A percentile compares a stretch with the other conserved stretches of the same genome.
Evolutionary conservation across 2,888 invertebrate genomes (phyloP).

Genomic region (Eilema griseolum): DNA sequence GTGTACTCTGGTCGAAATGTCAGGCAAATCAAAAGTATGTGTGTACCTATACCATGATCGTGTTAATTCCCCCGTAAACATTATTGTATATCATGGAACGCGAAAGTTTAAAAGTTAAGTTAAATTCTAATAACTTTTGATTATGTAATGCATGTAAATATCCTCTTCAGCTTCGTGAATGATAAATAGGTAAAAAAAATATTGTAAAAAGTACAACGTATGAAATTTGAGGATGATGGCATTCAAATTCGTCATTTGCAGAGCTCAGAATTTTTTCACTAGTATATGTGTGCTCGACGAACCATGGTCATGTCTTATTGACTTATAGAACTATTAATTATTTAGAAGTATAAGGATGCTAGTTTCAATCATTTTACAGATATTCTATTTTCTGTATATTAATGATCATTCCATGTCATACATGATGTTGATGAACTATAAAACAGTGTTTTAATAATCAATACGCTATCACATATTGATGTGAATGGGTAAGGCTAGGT

Average conservation of each 20-base stretch:
- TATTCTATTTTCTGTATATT: not conserved
- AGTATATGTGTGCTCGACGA: not conserved
- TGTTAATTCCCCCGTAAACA: too few relatives aligned
- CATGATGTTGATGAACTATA: not conserved
- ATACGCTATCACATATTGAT: constrained; percentile 1
- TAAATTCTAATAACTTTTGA: not conserved
- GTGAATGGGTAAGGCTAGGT: not conserved
- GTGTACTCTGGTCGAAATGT: too few relatives aligned
- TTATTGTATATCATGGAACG: too few relatives aligned
- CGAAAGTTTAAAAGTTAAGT: too few relatives aligned
- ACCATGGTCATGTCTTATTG: not conserved
- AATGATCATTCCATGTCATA: not conserved
- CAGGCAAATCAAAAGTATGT: too few relatives aligned
- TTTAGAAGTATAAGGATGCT: not conserved
- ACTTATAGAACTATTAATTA: not conserved
- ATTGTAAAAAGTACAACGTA: not conserved
- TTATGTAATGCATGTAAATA: not conserved
- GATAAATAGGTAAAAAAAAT: too few relatives aligned
- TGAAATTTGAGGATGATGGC: not conserved
- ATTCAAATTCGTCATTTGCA: not conserved
- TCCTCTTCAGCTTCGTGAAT: too few relatives aligned
- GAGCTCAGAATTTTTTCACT: not conserved
- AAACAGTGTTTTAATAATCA: constrained; percentile 1
- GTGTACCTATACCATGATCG: too few relatives aligned
- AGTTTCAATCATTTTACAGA: not conserved